Conservation (phyloP, 2,113 vertebrate genomes). For the Eclectus roratus region DNA sequence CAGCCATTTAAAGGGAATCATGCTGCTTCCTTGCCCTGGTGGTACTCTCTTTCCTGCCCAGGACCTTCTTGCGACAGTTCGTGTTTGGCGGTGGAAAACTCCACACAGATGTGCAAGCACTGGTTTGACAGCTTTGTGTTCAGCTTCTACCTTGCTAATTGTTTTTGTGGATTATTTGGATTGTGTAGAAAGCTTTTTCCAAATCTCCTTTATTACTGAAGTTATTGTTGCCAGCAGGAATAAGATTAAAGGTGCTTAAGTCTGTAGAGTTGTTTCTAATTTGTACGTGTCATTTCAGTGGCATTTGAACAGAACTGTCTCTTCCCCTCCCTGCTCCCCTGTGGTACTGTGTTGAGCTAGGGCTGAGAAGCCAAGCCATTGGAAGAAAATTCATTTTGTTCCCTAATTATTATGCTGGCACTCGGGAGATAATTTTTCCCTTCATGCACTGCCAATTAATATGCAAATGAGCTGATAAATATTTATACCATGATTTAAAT, state of each 20-base stretch:
- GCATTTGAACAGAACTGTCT: slow-evolving; percentile 77
- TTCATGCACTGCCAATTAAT: slow-evolving; percentile 95
- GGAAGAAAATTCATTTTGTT: slow-evolving; percentile 87
- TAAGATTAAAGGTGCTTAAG: slow-evolving; percentile 84
- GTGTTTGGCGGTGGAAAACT: slow-evolving; percentile 24
- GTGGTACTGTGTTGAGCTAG: slow-evolving; percentile 73
- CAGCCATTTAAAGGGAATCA: not conserved
- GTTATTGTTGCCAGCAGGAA: slow-evolving; percentile 83
- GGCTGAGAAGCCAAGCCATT: slow-evolving; percentile 80
- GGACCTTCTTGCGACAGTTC: slow-evolving; percentile 10
- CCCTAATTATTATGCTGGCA: slow-evolving; percentile 91
- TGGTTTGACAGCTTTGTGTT: slow-evolving; percentile 63
- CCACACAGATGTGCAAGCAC: slow-evolving; percentile 45
- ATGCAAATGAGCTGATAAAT: slow-evolving; percentile 99
- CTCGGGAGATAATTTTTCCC: slow-evolving; percentile 88
- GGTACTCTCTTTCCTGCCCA: not conserved
- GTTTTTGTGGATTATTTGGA: slow-evolving; percentile 80
- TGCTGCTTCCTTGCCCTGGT: not conserved
- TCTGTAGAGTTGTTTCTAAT: slow-evolving; percentile 82
- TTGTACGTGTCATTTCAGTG: slow-evolving; percentile 79
- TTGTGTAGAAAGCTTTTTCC: slow-evolving; percentile 78
- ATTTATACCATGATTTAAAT: slow-evolving; percentile 98
- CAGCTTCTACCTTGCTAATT: slow-evolving; percentile 78
- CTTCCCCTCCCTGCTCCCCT: slow-evolving; percentile 67
- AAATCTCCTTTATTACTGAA: slow-evolving; percentile 81